A percentile compares a stretch with the other conserved stretches of the same genome.
These are phyloP conservation scores for Holothuria scabra DNA, from an alignment of 53 echinoderm and acorn worm genomes.

Conservation along the genomic window DNA sequence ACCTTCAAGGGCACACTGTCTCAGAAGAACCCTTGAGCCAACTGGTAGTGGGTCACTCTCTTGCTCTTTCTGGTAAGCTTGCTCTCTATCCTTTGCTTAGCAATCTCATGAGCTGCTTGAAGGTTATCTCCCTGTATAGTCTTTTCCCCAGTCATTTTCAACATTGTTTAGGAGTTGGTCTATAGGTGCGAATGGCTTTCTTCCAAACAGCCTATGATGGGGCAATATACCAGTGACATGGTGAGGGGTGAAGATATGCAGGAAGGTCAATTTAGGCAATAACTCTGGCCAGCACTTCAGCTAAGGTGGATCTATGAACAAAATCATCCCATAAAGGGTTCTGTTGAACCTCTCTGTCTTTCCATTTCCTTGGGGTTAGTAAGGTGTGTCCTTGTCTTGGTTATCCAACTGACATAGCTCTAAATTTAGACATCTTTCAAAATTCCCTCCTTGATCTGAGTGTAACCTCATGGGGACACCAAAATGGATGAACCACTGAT, in stretches of 20 bases:
- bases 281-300: conserved; percentile 66
- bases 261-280: conserved; percentile 49
- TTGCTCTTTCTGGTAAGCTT: conserved; percentile 26
- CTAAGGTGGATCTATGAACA: conserved; percentile 50
- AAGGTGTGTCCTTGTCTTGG: conserved; percentile 60
- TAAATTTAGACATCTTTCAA: conserved; percentile 24
- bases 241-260: conserved; percentile 68
- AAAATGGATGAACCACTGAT: conserved; percentile 48
- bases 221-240: conserved; percentile 58
- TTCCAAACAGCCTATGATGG: conserved; percentile 58
- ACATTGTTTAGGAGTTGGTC: conserved; percentile 57
- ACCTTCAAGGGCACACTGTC: conserved; percentile 58
- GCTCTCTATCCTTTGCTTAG: conserved; percentile 29
- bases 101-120: conserved; percentile 17
- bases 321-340: conserved; percentile 53
- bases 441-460: conserved; percentile 56
- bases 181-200: conserved; percentile 56
- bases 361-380: conserved; percentile 68
- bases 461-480: conserved; percentile 50
- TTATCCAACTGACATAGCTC: conserved; percentile 48
- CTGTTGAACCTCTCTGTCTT: conserved; percentile 65
- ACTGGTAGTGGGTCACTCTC: conserved; percentile 16
- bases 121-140: conserved; percentile 38
- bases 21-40: conserved; percentile 49
- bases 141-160: conserved; percentile 51